A percentile compares a stretch with the other conserved stretches of the same genome.
Evolutionary conservation across 2,797 vertebrate genomes (phyloP).

Genomic region (Crocidura indochinensis): DNA sequence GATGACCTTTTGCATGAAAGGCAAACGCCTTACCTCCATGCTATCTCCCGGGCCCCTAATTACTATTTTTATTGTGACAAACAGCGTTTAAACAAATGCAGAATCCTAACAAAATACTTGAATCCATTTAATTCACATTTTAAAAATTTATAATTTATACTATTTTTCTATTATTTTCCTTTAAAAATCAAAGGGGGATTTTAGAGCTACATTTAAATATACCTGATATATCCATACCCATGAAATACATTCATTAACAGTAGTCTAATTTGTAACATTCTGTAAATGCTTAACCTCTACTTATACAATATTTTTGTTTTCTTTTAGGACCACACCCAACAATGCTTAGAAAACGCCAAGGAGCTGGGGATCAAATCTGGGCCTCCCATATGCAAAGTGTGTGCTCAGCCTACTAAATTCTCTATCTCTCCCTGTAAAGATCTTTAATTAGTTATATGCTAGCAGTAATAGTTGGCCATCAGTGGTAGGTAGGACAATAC

Average conservation of each 20-base stretch:
- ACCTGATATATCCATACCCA: conserved; percentile 56
- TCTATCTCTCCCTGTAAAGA: conserved; percentile 24
- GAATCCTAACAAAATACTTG: conserved; percentile 45
- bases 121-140: not conserved
- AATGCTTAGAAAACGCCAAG: too few relatives aligned
- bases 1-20: too few relatives aligned
- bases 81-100: conserved; percentile 40
- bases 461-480: conserved; percentile 67
- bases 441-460: conserved; percentile 39
- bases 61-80: conserved; percentile 66
- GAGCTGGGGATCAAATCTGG: too few relatives aligned
- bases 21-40: too few relatives aligned
- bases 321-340: too few relatives aligned
- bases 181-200: conserved; percentile 66
- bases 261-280: conserved; percentile 42
- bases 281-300: conserved; percentile 60
- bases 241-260: conserved; percentile 78
- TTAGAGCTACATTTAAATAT: conserved; percentile 50
- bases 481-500: conserved; percentile 53
- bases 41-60: too few relatives aligned
- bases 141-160: conserved; percentile 43
- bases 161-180: conserved; percentile 40
- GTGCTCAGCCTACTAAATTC: too few relatives aligned
- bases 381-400: too few relatives aligned
- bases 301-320: not conserved